phyloP scores from a whole-genome alignment of 2,797 vertebrate genomes.

The Helicolenus hilgendorfi region DNA sequence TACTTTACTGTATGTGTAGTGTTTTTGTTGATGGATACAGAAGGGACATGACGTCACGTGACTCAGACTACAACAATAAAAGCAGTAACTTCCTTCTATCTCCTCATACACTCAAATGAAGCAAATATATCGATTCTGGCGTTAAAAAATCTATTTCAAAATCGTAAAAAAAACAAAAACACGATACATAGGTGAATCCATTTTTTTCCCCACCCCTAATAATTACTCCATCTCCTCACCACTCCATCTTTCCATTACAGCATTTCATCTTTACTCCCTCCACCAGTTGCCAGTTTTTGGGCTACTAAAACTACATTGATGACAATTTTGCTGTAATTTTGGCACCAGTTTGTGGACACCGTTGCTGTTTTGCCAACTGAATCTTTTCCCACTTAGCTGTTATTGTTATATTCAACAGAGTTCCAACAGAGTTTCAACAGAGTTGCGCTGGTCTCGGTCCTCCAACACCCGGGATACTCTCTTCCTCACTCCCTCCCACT shows the following conservation, averaged over 20 bases:
- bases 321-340: neutral
- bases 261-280: neutral
- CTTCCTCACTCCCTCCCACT: conserved; percentile 2
- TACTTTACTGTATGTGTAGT: too few species aligned
- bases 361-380: conserved; percentile 9
- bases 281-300: neutral
- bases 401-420: conserved; percentile 3
- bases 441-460: neutral
- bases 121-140: too few species aligned
- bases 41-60: too few species aligned
- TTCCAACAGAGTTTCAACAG: conserved; percentile 5
- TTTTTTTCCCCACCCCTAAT: too few species aligned
- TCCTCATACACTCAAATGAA: accelerated
- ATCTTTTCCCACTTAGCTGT: neutral
- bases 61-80: too few species aligned
- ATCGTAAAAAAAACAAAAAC: too few species aligned
- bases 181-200: accelerated
- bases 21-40: too few species aligned
- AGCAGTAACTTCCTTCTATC: too few species aligned
- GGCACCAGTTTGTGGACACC: neutral
- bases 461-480: neutral
- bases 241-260: neutral
- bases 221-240: neutral
- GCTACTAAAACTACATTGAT: neutral
- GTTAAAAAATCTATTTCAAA: too few species aligned